Conservation (phyloP, 1,140 invertebrate species). For the Ephestia elutella region DNA sequence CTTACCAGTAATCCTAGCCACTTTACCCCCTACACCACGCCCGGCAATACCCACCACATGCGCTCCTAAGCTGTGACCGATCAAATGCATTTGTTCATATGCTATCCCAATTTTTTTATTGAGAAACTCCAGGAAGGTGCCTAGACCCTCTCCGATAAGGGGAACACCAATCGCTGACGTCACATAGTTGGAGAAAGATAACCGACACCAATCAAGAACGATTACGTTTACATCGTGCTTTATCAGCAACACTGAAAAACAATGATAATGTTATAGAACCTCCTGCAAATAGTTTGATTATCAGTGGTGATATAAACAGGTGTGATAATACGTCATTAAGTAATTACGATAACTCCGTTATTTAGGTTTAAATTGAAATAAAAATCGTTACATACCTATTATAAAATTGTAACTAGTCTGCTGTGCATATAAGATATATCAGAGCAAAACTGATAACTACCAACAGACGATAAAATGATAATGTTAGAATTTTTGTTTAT, state of each 20-base stretch:
- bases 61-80: constrained; percentile 91
- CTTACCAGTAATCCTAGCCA: constrained; percentile 47
- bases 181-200: constrained; percentile 63
- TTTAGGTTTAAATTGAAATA: too few relatives aligned
- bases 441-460: too few relatives aligned
- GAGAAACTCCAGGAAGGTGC: constrained; percentile 70
- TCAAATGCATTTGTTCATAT: constrained; percentile 81
- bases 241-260: constrained; percentile 31
- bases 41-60: constrained; percentile 91
- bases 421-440: too few relatives aligned
- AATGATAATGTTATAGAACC: not conserved
- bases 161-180: constrained; percentile 69
- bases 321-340: not conserved
- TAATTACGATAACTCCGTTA: too few relatives aligned
- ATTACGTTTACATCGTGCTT: constrained; percentile 76
- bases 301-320: not conserved
- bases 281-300: not conserved
- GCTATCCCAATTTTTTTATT: constrained; percentile 29
- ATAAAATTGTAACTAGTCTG: too few relatives aligned
- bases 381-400: too few relatives aligned
- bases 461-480: too few relatives aligned
- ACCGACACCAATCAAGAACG: constrained; percentile 76
- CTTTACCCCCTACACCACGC: constrained; percentile 32
- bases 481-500: too few relatives aligned
- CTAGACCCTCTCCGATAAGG: constrained; percentile 50